Evolutionary conservation across 1,140 invertebrate genomes (phyloP), one percentile per base, ranked within the genome.

Genomic region (Pseudachorutes palmiensis): DNA sequence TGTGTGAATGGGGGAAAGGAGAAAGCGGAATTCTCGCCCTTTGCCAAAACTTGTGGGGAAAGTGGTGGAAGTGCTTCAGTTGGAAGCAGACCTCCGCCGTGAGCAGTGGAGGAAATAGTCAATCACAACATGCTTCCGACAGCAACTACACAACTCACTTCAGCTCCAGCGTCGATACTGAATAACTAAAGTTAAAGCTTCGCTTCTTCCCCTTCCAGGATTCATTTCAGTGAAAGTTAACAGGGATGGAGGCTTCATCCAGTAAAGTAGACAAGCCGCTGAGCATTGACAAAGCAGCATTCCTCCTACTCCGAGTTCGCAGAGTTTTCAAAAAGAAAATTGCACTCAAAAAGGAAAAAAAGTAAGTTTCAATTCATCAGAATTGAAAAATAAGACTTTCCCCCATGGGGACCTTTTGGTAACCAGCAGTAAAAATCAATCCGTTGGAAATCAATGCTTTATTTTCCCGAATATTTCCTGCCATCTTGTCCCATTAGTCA

Each of bases 251-350:
- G 24, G 3, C 51, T 5, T 55, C 59, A 32, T 3, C 28, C n/a
- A 26, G 12, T 12, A 64, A 66, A 45, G 68, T 36, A 33, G 67
- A 69, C 16, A 69, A 69, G 30, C 68, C 68, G 3, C 45, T 92
- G 68, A 89, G 88, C 65, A 91, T 92, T 75, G 89, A 91, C 80
- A 82, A 88, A 67, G 91, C 91, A 32, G 91, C 90, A 26, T 93
- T 94, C 78, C 82, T 94, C 24, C 83, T 94, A 66, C 81, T 94
- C 65, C 80, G 90, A 69, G 90, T 93, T 45, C 92, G 91, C 76
- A 86, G 88, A 76, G 90, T 90, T 26, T 93, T 94, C 80, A 90
- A 90, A 78, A 92, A 91, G 81, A 92, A 92, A 78, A 87, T 89
- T 73, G 85, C 90, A 75, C 86, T 88, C 75, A 81, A 87, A 67